Base-by-base conservation (phyloP, 2,113 vertebrate genomes). In the Platichthys flesus region DNA sequence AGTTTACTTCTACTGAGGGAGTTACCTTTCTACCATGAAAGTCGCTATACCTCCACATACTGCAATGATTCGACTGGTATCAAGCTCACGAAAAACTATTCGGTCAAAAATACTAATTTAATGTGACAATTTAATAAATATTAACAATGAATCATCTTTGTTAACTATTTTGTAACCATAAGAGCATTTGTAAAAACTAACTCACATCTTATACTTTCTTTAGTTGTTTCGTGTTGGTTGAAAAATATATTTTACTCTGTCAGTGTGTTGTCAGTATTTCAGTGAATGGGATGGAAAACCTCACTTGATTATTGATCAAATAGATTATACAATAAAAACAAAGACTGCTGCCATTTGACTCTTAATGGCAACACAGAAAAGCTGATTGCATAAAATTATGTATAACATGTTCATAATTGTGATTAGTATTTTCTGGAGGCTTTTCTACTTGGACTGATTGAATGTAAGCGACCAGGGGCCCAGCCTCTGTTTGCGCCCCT, bases 401-500 rank as follows among this genome's bases (percentile, higher is more conserved):
- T 31, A 7, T 31, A 31, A 7, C 5, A 31, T 31, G 31, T 31
- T 31, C 31, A 31, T 31, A 7, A 42, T 42, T 3, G 40, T 10
- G 9, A 10, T 42, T 42, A 12, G 10, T 42, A 31, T 42, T 42
- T 42, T 10, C 40, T 42, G 6, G 20, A 42, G 64, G 42, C 37
- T 31, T 15, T 52, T 23, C 54, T 56, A 77, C 1, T n/a, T 64
- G 57, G n/a, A 65, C 28, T 23, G 54, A 62, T 66, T 9, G 66
- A 45, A 65, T 20, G 54, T 40, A 67, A 69, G 70, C 6, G 42
- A 37, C 9, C 31, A 8, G 37, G 57, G 65, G 69, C 40, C 71
- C 26, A 42, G 76, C 54, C 82, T 80, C 23, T 37, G 9, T 5
- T 16, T 10, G 40, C 55, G 37, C 47, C 76, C 47, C 62, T 59